A percentile compares a stretch with the other conserved stretches of the same genome.
These are phyloP conservation scores for Centropus bengalensis DNA, from an alignment of 2,113 vertebrate genomes.

Conservation along the genomic window DNA sequence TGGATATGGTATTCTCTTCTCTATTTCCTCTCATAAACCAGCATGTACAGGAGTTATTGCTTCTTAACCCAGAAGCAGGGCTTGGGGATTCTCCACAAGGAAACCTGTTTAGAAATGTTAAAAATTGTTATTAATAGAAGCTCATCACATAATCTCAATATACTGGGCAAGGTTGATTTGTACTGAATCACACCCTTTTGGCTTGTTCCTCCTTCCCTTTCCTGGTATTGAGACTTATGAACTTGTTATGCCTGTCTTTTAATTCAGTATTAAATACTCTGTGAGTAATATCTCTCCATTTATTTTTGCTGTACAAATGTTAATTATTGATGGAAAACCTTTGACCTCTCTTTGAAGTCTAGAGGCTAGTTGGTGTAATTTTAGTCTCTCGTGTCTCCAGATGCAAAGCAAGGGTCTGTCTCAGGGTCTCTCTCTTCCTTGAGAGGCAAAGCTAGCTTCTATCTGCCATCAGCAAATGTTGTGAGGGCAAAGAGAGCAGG, in stretches of 20 bases:
- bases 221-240: neutral
- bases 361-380: neutral
- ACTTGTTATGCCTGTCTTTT: neutral
- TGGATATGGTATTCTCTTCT: constrained; percentile 24
- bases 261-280: neutral
- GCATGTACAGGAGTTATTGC: neutral
- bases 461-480: neutral
- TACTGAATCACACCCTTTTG: neutral
- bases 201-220: neutral
- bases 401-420: neutral
- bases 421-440: neutral
- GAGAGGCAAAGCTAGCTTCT: neutral
- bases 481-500: neutral
- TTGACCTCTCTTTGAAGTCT: neutral
- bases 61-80: neutral
- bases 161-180: neutral
- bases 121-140: neutral
- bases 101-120: neutral
- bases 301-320: neutral
- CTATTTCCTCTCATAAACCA: neutral
- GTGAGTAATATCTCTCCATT: neutral
- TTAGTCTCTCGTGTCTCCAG: neutral
- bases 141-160: neutral
- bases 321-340: neutral
- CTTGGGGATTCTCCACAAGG: neutral